Conservation (phyloP, 2,113 vertebrate species). For the Aldabrachelys gigantea region DNA sequence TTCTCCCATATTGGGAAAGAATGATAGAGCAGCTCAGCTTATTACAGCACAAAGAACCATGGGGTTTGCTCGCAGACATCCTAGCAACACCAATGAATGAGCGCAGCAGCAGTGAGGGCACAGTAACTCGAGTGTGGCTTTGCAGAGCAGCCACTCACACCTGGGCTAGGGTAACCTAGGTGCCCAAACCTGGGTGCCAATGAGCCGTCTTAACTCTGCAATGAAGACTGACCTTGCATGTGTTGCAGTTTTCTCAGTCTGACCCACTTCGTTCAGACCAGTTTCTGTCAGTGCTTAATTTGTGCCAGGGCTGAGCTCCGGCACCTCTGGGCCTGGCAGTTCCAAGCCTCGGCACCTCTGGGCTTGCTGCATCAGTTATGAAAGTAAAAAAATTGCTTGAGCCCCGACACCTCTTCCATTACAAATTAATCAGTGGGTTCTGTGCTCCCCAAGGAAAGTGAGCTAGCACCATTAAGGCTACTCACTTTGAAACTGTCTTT, state of each 20-base stretch:
- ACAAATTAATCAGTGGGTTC: background rate
- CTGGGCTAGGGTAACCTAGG: background rate
- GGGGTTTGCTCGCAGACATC: background rate
- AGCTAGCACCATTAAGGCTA: rapidly evolving
- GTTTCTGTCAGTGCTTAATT: background rate
- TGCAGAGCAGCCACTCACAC: rapidly evolving
- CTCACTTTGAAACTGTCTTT: background rate
- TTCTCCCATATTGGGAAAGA: background rate
- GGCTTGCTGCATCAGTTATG: no score
- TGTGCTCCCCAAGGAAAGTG: background rate
- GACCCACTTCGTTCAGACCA: background rate
- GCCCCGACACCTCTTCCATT: no score
- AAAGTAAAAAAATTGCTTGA: no score
- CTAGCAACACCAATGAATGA: background rate
- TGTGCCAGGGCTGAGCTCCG: no score
- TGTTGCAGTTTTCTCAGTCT: background rate
- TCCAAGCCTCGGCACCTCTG: no score
- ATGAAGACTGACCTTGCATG: rapidly evolving
- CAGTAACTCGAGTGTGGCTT: background rate
- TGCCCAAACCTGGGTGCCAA: background rate
- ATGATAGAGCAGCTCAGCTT: background rate
- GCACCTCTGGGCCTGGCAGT: no score
- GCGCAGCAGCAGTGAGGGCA: rapidly evolving
- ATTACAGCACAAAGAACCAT: background rate
- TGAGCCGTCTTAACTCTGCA: background rate